These are phyloP conservation scores for Macrosoma leucophasiata DNA, from an alignment of 2,888 invertebrate genomes.

Conservation along the genomic window DNA sequence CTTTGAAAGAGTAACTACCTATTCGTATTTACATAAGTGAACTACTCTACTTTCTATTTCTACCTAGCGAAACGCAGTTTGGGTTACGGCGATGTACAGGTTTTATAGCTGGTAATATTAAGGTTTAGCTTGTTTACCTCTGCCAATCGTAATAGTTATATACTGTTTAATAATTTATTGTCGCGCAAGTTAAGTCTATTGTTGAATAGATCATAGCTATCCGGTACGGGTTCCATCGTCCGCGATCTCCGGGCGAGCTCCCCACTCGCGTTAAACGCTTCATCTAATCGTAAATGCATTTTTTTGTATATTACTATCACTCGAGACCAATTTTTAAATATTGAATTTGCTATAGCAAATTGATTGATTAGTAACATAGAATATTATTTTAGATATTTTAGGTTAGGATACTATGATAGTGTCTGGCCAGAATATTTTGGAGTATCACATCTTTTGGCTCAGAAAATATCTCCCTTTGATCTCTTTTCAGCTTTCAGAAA, in stretches of 20 bases:
- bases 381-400: constrained; percentile 73
- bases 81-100: constrained; percentile 74
- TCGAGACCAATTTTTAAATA: constrained; percentile 72
- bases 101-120: constrained; percentile 75
- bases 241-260: constrained; percentile 19
- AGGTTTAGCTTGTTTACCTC: constrained; percentile 73
- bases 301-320: constrained; percentile 60
- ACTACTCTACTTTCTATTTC: constrained; percentile 60
- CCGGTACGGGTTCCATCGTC: constrained; percentile 46
- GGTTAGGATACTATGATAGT: constrained; percentile 75
- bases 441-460: constrained; percentile 76
- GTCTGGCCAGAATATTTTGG: constrained; percentile 75
- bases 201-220: constrained; percentile 75
- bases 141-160: constrained; percentile 74
- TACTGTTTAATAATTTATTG: constrained; percentile 73
- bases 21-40: constrained; percentile 71
- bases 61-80: constrained; percentile 63
- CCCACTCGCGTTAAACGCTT: constrained; percentile 43
- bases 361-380: constrained; percentile 67
- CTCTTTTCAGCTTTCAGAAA: constrained; percentile 75
- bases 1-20: constrained; percentile 70
- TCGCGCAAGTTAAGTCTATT: constrained; percentile 70
- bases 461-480: constrained; percentile 74
- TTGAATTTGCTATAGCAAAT: constrained; percentile 70
- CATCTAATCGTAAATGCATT: constrained; percentile 65